Base-by-base conservation (phyloP, 2,888 invertebrate species). In the Drosophila cyrtoloma region DNA sequence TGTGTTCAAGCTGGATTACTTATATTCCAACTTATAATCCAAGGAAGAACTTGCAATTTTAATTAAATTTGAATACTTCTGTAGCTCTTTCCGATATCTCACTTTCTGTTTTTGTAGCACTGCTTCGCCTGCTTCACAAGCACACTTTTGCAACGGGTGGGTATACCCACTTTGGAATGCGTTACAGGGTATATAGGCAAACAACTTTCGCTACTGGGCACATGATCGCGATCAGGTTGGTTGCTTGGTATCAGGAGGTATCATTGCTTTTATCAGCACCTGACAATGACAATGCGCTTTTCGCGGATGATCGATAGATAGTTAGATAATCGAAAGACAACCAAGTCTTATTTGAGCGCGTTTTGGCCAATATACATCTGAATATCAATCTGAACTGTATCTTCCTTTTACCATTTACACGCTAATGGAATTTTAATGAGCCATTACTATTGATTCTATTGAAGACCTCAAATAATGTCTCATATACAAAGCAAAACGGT, bases 261-360 rank as follows among this genome's bases (percentile, higher is more conserved):
- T 53, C 53, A 9, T 14, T 32, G 7, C n/a, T 32, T 53, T 33
- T 33, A 53, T 39, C 57, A 42, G 39, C 57, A 39, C 39, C 28
- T 57, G 57, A 57, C n/a, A 57, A 42, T 57, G 57, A 30, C 39
- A 42, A 42, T n/a, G 30, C 57, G n/a, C n/a, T 37, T 19, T 9
- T 56, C 16, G 26, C n/a, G 16, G 51, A 51, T 32, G 32, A 33
- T 53, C 9, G 22, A 35, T 22, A 35, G 10, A 19, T 16, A 28
- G 26, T 14, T 10, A 56, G 19, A 56, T 26, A 47, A 26, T 16
- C 47, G 35, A 35, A 26, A 19, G 26, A 35, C 16, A 10, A 53
- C 16, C 2, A 16, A 53, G 55, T 55, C 16, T 16, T 47, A 26
- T 35, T 26, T 55, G 55, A 55, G 33, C 33, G 5, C 22, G 53